Percentiles rank a stretch among this genome's conserved stretches.
Evolutionary conservation across 2,888 invertebrate species (phyloP).

Genomic region (Mesochorus sp.): DNA sequence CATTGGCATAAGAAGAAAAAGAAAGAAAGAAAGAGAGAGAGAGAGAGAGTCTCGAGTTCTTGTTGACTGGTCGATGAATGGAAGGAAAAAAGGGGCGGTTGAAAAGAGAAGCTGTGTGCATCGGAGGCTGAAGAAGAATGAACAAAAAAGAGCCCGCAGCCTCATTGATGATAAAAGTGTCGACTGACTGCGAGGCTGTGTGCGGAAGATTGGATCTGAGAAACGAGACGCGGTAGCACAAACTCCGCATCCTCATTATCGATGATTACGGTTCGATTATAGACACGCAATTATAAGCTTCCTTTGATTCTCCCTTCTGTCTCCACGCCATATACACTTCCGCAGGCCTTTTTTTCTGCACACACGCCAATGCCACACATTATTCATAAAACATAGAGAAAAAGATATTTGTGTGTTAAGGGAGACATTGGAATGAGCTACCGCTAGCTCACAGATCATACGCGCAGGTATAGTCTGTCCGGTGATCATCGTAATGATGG

Average conservation of each 20-base stretch:
- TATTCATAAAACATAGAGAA: constrained; percentile 13
- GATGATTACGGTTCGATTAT: constrained; percentile 70
- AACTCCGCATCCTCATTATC: constrained; percentile 68
- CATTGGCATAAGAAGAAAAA: constrained; percentile 54
- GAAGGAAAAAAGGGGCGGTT: constrained; percentile 12
- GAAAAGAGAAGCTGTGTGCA: constrained; percentile 14
- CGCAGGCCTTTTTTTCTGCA: neutral
- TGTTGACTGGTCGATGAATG: constrained; percentile 49
- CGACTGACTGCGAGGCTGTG: constrained; percentile 67
- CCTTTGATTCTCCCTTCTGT: constrained; percentile 42
- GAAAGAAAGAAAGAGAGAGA: neutral
- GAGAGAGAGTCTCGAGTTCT: constrained; percentile 23
- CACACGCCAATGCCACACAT: constrained; percentile 42
- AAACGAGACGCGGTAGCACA: constrained; percentile 71
- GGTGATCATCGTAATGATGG: constrained; percentile 57
- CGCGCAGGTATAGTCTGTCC: constrained; percentile 52
- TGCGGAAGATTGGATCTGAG: constrained; percentile 53
- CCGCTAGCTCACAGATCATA: constrained; percentile 42
- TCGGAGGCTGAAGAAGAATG: constrained; percentile 19
- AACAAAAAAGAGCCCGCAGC: neutral
- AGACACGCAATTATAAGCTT: constrained; percentile 66
- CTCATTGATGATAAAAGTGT: constrained; percentile 62
- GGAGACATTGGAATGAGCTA: constrained; percentile 8
- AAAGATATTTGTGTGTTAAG: constrained; percentile 9
- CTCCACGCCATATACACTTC: constrained; percentile 41